A percentile compares a stretch with the other conserved stretches of the same genome.
Evolutionary conservation across 2,113 vertebrate species (phyloP).

Genomic region (Python bivittatus): DNA sequence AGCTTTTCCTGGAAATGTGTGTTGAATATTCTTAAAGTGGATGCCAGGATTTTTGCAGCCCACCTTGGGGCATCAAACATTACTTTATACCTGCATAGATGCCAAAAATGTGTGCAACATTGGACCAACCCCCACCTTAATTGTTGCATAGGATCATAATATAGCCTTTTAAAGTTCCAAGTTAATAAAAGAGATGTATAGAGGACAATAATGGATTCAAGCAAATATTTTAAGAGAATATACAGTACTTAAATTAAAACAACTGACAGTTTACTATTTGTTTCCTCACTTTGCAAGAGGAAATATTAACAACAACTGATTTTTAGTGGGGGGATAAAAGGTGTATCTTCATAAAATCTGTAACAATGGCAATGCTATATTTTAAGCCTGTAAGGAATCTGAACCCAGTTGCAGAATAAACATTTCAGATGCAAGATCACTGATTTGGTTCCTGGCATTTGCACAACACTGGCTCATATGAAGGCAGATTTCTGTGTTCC

Average conservation of each 20-base stretch:
- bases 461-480: neutral
- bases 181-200: rapidly evolving
- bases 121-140: neutral
- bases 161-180: neutral
- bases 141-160: neutral
- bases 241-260: neutral
- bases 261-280: neutral
- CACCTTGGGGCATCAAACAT: neutral
- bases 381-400: neutral
- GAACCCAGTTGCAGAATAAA: neutral
- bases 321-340: neutral
- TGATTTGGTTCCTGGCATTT: neutral
- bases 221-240: neutral
- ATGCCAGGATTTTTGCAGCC: neutral
- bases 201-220: neutral
- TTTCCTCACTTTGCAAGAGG: neutral
- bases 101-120: neutral
- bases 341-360: neutral
- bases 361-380: neutral
- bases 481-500: neutral
- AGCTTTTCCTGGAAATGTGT: constrained; percentile 14
- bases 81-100: neutral
- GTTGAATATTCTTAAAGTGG: constrained; percentile 53
- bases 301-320: neutral
- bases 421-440: neutral